These are phyloP conservation scores for Drosophila cyrtoloma DNA, from an alignment of 2,888 invertebrate species.

Conservation along the genomic window DNA sequence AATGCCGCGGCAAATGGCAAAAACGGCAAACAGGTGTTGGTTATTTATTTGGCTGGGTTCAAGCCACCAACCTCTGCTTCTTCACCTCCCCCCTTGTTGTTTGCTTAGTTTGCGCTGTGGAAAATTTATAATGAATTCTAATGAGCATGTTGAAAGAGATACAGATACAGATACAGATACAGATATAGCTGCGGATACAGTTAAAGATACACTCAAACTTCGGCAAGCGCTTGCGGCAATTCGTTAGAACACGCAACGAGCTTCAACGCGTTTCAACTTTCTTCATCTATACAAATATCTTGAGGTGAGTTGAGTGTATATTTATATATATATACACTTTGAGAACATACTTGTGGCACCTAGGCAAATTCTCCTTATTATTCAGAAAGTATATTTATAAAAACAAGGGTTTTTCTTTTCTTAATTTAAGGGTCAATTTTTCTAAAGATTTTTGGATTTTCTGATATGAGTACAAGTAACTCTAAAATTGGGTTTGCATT, in stretches of 20 bases:
- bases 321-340: background rate
- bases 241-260: constrained; percentile 62
- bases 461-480: background rate
- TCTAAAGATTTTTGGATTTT: background rate
- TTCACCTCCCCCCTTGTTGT: background rate
- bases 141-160: constrained; percentile 50
- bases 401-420: background rate
- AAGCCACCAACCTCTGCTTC: background rate
- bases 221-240: constrained; percentile 44
- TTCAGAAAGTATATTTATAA: background rate
- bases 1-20: constrained; percentile 25
- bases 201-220: constrained; percentile 11
- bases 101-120: constrained; percentile 5
- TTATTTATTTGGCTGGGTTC: constrained; percentile 46
- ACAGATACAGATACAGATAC: constrained; percentile 5
- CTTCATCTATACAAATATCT: constrained; percentile 11
- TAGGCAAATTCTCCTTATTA: background rate
- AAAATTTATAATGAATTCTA: constrained; percentile 68
- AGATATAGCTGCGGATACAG: background rate
- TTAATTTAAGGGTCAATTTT: background rate
- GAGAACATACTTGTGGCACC: background rate
- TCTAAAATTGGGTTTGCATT: background rate
- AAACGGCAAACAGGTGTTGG: constrained; percentile 56
- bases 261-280: constrained; percentile 58
- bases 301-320: constrained; percentile 34